Base-by-base conservation (phyloP, 1,140 invertebrate species). In the Asobara japonica region DNA sequence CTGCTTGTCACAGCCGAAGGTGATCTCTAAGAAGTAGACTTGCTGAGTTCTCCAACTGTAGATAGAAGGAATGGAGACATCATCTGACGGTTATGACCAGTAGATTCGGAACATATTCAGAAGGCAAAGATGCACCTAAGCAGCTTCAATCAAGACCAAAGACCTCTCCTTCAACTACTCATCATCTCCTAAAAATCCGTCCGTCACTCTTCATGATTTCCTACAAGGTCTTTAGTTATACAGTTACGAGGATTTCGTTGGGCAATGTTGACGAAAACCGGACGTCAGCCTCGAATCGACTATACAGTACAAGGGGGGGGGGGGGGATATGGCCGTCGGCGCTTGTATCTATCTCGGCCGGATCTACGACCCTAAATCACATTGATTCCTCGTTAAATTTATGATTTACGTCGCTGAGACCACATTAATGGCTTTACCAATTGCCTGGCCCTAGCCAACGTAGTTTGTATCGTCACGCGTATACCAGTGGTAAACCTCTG, bases 311-410 rank as follows among this genome's bases (percentile, higher is more conserved):
- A 56, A 56, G 22, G 22, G 51, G 51, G 51, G 25, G 22, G 25
- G 22, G 51, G 51, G 51, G 51, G 51, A 56, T 56, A 56, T 56
- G 51, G 51, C 51, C 51, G 51, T 56, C 51, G 51, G 51, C 51
- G 51, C 51, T 56, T 56, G 51, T 56, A 56, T 56, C 51, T 56
- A 56, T 56, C 51, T 56, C 51, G 60, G 45, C 20, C 67, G 62
- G 64, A 74, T 74, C 67, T 66, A 36, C 60, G 16, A 11, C 36
- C 29, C 66, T 74, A 74, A 74, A 74, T 74, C 72, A 74, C 60
- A 74, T 74, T 70, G 67, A 70, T 70, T 74, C 72, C 72, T 30
- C 72, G 72, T 74, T 74, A 74, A 74, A 69, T 70, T 61, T 74
- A 65, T 74, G 72, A 74, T 74, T 74, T 74, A 74, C 67, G 38